Evolutionary conservation across 2,888 invertebrate genomes (phyloP).

Genomic region (Lepas anatifera): DNA sequence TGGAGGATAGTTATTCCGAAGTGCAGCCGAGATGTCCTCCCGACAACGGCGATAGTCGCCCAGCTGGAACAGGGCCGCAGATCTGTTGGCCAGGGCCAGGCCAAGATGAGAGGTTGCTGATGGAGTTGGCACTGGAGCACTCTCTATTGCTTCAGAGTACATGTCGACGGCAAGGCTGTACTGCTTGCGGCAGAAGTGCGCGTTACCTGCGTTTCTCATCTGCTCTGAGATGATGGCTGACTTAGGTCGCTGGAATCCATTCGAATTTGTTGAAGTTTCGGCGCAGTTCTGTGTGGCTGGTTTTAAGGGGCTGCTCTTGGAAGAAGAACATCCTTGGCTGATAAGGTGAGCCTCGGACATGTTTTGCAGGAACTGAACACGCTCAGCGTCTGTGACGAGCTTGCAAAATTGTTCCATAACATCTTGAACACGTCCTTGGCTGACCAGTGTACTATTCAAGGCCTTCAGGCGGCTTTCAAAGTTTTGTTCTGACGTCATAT

Average conservation of each 20-base stretch:
- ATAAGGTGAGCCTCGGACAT: neutral
- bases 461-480: neutral
- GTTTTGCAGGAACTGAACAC: neutral
- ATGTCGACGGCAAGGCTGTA: neutral
- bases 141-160: neutral
- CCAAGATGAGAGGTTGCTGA: neutral
- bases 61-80: constrained; percentile 10
- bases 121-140: neutral
- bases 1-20: neutral
- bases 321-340: too few species aligned
- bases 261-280: too few species aligned
- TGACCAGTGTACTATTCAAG: neutral
- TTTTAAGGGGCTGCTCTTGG: too few species aligned
- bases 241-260: too few species aligned
- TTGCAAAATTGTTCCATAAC: neutral
- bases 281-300: too few species aligned
- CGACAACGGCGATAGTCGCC: neutral
- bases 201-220: neutral
- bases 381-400: neutral
- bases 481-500: neutral
- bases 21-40: neutral
- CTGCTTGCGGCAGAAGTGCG: neutral
- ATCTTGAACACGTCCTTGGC: neutral
- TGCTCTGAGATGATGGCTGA: neutral
- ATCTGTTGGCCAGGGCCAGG: neutral